A percentile compares a stretch with the other conserved stretches of the same genome.
Evolutionary conservation across 1,140 invertebrate species (phyloP).

Genomic region (Homarus americanus): DNA sequence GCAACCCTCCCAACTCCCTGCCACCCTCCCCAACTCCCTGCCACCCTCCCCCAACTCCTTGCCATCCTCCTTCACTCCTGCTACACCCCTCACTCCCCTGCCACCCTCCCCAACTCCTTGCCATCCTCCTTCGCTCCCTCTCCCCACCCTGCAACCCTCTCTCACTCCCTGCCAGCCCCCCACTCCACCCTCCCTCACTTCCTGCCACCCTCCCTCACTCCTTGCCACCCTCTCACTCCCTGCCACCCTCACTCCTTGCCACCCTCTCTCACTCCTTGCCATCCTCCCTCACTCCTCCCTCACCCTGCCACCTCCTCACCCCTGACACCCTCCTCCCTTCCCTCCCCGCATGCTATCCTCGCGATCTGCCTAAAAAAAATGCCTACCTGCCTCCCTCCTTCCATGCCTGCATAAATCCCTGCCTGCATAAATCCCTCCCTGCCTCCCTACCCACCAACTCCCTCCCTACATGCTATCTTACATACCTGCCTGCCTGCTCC

Average conservation of each 20-base stretch:
- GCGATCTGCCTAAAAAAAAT: too few species aligned
- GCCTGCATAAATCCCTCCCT: neutral
- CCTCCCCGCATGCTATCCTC: neutral
- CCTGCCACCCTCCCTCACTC: neutral
- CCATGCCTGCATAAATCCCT: neutral
- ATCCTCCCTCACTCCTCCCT: neutral
- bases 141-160: neutral
- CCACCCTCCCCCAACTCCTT: neutral
- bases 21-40: neutral
- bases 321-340: neutral
- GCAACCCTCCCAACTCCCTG: neutral
- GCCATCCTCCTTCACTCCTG: neutral
- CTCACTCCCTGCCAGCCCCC: neutral
- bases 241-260: neutral
- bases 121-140: conserved; percentile 16
- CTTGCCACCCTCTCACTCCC: too few species aligned
- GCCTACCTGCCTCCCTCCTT: neutral
- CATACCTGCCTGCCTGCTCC: neutral
- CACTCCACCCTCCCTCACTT: neutral
- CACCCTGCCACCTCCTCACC: too few species aligned
- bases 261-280: too few species aligned
- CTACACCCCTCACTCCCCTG: too few species aligned
- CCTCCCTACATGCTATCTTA: neutral
- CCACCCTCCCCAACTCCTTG: too few species aligned
- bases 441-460: neutral